Conservation (phyloP, 2,113 vertebrate genomes). For the Chaetodon auriga region DNA sequence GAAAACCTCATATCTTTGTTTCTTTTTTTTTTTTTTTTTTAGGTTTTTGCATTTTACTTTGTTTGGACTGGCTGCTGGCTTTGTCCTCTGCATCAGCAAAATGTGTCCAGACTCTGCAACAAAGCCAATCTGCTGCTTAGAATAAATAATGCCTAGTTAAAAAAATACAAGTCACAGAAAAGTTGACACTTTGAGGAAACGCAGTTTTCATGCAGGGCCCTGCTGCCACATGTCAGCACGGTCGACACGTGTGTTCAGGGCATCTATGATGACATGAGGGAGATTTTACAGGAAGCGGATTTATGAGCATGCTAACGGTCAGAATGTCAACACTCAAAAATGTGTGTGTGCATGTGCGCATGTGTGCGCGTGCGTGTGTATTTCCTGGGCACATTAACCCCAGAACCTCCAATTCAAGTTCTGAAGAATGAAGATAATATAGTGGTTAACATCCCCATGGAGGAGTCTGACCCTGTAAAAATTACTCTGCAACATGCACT, state of each 20-base stretch:
- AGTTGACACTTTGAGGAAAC: conserved; percentile 37
- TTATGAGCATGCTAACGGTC: conserved; percentile 7
- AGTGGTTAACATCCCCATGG: conserved; percentile 1
- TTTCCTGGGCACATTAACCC: conserved; percentile 54
- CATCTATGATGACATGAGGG: conserved; percentile 30
- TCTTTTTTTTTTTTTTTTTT: background rate
- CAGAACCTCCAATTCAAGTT: conserved; percentile 19
- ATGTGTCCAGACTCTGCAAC: background rate
- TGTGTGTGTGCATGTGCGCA: conserved; percentile 11
- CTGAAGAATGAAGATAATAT: conserved; percentile 5
- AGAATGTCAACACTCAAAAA: conserved; percentile 26
- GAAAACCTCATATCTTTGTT: background rate
- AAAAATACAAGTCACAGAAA: conserved; percentile 20
- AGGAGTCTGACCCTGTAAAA: conserved; percentile 24
- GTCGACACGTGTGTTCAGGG: conserved; percentile 42
- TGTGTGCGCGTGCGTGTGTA: conserved; percentile 28
- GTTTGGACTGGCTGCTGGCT: conserved; percentile 9
- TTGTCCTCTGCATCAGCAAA: background rate
- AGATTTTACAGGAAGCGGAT: conserved; percentile 39
- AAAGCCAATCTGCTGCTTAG: conserved; percentile 18
- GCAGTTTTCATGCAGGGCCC: conserved; percentile 36
- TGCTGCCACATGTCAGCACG: conserved; percentile 26
- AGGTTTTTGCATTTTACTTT: conserved; percentile 1
- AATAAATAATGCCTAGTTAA: conserved; percentile 21
- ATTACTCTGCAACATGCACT: conserved; percentile 30